These are phyloP conservation scores for Acanthosepion esculentum DNA, from an alignment of 2,888 invertebrate species.

Conservation along the genomic window DNA sequence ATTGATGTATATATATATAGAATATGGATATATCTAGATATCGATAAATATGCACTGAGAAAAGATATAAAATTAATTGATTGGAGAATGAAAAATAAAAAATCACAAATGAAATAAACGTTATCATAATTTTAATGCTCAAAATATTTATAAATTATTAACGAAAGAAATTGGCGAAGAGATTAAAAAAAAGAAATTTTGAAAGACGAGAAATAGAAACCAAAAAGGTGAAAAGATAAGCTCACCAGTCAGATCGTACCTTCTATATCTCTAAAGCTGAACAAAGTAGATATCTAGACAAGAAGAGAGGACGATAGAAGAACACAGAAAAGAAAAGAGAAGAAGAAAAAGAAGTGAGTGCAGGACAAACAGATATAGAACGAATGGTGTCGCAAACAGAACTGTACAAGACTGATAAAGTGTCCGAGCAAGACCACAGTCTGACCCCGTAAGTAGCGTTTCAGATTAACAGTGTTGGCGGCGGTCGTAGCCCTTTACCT, in stretches of 20 bases:
- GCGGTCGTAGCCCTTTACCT: slow-evolving; percentile 14
- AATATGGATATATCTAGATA: too few species aligned
- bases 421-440: slow-evolving; percentile 15
- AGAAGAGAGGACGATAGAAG: neutral
- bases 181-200: neutral
- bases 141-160: neutral
- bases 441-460: slow-evolving; percentile 33
- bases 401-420: neutral
- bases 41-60: too few species aligned
- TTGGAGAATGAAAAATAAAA: too few species aligned
- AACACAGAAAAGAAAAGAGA: neutral
- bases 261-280: neutral
- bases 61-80: too few species aligned
- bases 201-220: neutral
- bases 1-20: too few species aligned
- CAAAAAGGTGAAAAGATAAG: neutral
- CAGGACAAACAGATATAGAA: neutral
- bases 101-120: neutral
- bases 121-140: neutral
- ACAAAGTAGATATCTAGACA: neutral
- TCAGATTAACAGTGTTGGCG: slow-evolving; percentile 6
- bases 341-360: neutral
- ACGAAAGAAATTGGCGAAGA: neutral
- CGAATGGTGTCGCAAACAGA: slow-evolving; percentile 4
- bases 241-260: neutral